Evolutionary conservation across 2,888 invertebrate species (phyloP).

Genomic region (Cheilosia impressa): DNA sequence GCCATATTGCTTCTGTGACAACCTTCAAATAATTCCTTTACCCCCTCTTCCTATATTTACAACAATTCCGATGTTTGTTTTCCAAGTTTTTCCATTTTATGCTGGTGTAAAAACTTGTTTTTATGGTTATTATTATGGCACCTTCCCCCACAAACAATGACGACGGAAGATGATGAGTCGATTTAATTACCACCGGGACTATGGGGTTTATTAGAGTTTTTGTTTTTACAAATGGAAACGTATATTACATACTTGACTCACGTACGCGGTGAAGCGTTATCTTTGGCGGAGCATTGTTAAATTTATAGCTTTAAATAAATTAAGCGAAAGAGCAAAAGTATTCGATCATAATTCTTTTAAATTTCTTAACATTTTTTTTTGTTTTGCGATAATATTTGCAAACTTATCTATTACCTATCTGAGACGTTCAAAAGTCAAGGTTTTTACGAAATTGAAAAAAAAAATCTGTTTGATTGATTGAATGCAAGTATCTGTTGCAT

Average conservation of each 20-base stretch:
- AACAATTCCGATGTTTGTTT: no score
- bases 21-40: not conserved
- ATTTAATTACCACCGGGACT: no score
- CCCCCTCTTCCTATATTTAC: not conserved
- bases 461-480: conserved; percentile 9
- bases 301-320: conserved; percentile 6
- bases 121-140: no score
- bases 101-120: no score
- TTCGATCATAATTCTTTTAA: conserved; percentile 2
- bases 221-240: no score
- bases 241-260: no score
- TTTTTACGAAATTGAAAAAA: not conserved
- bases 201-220: no score
- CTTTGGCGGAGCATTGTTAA: not conserved
- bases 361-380: not conserved
- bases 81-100: no score
- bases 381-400: not conserved
- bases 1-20: not conserved
- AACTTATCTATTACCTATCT: not conserved
- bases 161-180: no score
- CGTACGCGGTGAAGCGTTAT: not conserved
- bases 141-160: no score
- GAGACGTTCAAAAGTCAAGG: conserved; percentile 17
- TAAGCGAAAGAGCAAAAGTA: not conserved
- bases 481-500: not conserved